phyloP scores from a whole-genome alignment of 64 coral and sea anemone genomes.

The Hydrozoanthus tunicans region DNA sequence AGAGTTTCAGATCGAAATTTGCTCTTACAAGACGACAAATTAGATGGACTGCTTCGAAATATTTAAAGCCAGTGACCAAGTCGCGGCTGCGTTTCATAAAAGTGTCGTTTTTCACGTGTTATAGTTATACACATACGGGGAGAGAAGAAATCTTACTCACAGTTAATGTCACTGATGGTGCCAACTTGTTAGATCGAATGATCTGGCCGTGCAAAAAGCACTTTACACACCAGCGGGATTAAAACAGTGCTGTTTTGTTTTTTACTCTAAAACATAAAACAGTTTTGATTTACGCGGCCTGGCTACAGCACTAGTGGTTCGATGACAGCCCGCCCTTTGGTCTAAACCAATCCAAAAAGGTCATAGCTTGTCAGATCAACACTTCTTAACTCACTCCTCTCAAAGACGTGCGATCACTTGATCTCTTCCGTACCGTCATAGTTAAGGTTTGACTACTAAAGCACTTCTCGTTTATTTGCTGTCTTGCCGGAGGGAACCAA shows the following conservation, averaged over 20 bases:
- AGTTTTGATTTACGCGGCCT: not conserved
- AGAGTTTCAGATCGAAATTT: not conserved
- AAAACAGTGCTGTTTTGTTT: not conserved
- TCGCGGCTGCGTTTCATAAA: not conserved
- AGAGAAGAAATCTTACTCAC: not conserved
- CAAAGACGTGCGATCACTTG: constrained; percentile 18
- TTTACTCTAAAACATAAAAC: not conserved
- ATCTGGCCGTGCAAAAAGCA: not conserved
- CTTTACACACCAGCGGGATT: not conserved
- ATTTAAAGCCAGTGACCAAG: not conserved
- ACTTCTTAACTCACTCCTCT: not conserved
- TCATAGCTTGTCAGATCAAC: constrained; percentile 40
- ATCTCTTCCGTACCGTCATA: constrained; percentile 26
- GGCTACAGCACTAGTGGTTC: not conserved
- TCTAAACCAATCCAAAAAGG: constrained; percentile 11
- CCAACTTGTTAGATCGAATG: too few relatives aligned
- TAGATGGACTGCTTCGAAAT: not conserved
- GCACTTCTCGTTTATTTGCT: constrained; percentile 21
- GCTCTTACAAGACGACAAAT: not conserved
- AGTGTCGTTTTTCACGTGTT: not conserved
- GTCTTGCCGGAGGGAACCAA: constrained; percentile 7
- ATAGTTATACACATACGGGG: not conserved
- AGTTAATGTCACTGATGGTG: too few relatives aligned
- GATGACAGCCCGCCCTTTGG: constrained; percentile 1
- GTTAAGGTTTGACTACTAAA: not conserved